These are phyloP conservation scores for Pachydiplax longipennis DNA, from an alignment of 2,888 invertebrate genomes.

Conservation along the genomic window DNA sequence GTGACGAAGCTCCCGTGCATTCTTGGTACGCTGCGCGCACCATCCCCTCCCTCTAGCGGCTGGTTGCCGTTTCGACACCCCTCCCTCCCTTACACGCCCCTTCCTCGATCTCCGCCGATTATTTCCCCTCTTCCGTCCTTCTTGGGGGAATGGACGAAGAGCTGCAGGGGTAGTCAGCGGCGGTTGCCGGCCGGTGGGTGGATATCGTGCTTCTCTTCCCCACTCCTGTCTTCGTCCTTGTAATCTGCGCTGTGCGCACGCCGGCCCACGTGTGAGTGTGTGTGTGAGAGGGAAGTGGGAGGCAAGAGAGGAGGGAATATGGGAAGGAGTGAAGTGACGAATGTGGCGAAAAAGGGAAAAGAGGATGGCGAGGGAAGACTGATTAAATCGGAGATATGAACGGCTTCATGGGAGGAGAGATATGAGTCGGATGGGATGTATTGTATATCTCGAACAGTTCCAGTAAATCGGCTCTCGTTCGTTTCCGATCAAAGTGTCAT, in stretches of 20 bases:
- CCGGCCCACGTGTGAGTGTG: slow-evolving; percentile 24
- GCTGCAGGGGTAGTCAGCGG: slow-evolving; percentile 39
- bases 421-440: background rate
- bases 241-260: slow-evolving; percentile 43
- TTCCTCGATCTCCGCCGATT: background rate
- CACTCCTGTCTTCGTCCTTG: slow-evolving; percentile 42
- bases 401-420: too few species aligned
- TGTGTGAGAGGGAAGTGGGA: background rate
- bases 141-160: background rate
- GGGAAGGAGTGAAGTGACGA: background rate
- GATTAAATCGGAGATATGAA: background rate
- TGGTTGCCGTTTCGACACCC: slow-evolving; percentile 27
- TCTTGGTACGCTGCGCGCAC: slow-evolving; percentile 39
- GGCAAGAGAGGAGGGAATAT: background rate
- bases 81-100: background rate
- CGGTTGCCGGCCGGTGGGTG: slow-evolving; percentile 42
- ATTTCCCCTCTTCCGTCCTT: slow-evolving; percentile 4
- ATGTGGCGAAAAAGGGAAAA: background rate
- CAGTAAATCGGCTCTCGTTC: too few species aligned
- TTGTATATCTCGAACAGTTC: too few species aligned
- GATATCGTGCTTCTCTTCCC: slow-evolving; percentile 38
- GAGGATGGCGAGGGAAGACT: background rate
- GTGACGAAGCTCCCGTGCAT: slow-evolving; percentile 36
- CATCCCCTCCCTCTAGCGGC: background rate
- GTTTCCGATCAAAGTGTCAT: too few species aligned